Conservation (phyloP, 2,888 invertebrate species). For the Lasioglossum morio region DNA sequence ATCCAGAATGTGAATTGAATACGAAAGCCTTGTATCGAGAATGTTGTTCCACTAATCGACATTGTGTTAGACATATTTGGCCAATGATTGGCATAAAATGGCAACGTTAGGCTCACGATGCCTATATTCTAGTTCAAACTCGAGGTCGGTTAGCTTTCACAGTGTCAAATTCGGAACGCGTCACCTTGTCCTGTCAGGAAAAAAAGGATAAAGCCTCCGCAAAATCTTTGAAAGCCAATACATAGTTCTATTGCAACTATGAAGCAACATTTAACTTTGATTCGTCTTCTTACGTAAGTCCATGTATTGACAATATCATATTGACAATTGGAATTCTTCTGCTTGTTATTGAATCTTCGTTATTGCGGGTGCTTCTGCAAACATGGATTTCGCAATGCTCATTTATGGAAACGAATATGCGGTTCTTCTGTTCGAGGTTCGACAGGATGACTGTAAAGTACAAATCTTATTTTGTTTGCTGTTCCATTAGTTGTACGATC, state of each 20-base stretch:
- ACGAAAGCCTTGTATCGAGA: not conserved
- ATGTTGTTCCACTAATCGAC: not conserved
- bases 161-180: not conserved
- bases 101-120: not conserved
- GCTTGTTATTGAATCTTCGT: not conserved
- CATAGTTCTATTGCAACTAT: too few species aligned
- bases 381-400: not conserved
- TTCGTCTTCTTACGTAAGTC: not conserved
- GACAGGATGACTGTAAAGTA: not conserved
- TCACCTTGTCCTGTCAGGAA: not conserved
- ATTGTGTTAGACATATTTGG: not conserved
- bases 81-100: not conserved
- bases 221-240: not conserved
- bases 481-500: not conserved
- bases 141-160: not conserved
- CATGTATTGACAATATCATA: not conserved
- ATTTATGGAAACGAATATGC: not conserved
- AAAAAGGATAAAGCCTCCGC: not conserved
- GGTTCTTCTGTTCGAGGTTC: not conserved
- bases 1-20: not conserved
- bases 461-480: not conserved
- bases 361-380: not conserved
- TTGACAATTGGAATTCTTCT: not conserved
- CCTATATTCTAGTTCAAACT: not conserved
- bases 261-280: not conserved